These are phyloP conservation scores for Scaptomyza polygonia DNA, from an alignment of 2,888 invertebrate genomes.

Conservation along the genomic window DNA sequence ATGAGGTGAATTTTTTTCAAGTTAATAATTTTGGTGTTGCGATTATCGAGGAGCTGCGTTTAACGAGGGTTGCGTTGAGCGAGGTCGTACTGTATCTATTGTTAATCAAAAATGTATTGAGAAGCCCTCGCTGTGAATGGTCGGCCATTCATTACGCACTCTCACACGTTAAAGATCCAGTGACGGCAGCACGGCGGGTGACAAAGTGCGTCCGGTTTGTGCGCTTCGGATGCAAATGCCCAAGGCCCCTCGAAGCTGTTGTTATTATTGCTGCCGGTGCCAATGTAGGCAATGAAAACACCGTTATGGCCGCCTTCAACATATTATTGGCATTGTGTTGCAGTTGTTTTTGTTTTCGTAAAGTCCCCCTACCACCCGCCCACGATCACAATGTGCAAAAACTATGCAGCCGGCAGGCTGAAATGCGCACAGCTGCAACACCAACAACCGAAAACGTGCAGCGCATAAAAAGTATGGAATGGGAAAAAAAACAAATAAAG, in stretches of 20 bases:
- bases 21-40: no score
- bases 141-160: slow-evolving; percentile 55
- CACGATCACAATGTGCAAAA: slow-evolving; percentile 28
- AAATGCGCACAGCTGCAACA: slow-evolving; percentile 69
- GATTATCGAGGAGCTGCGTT: no score
- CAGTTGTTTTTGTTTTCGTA: slow-evolving; percentile 28
- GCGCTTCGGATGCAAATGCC: slow-evolving; percentile 75
- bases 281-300: slow-evolving; percentile 53
- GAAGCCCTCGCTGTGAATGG: not conserved
- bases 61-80: no score
- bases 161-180: slow-evolving; percentile 58
- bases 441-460: slow-evolving; percentile 40
- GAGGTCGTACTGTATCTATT: no score
- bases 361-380: slow-evolving; percentile 3
- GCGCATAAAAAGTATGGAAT: slow-evolving; percentile 73
- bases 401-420: slow-evolving; percentile 52
- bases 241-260: slow-evolving; percentile 44
- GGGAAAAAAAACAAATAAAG: slow-evolving; percentile 47
- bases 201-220: slow-evolving; percentile 78
- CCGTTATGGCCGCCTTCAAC: slow-evolving; percentile 61
- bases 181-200: slow-evolving; percentile 68
- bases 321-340: slow-evolving; percentile 59
- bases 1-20: no score
- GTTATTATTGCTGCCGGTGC: slow-evolving; percentile 35
- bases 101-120: not conserved